phyloP scores from a whole-genome alignment of 2,113 vertebrate species.

The Trachemys scripta region DNA sequence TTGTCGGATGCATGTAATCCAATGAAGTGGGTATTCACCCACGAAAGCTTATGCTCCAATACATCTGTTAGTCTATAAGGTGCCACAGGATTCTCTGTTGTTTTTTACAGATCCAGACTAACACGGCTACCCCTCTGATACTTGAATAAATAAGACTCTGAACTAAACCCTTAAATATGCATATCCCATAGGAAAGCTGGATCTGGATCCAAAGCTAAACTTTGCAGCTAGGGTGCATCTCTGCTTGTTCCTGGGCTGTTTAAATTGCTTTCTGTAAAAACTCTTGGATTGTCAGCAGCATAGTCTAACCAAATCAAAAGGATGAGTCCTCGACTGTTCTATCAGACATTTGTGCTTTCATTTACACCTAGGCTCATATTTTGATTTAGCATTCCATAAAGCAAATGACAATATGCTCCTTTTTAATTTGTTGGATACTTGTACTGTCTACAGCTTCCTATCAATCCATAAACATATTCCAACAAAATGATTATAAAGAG shows the following conservation, averaged over 20 bases:
- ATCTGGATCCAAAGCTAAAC: neutral
- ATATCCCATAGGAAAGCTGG: neutral
- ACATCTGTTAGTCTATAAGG: no score
- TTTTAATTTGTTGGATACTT: neutral
- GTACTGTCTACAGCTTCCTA: neutral
- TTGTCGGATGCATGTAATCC: no score
- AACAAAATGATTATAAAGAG: neutral
- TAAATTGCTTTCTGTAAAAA: neutral
- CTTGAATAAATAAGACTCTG: neutral
- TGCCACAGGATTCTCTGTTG: no score
- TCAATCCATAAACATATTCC: neutral
- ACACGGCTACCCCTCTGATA: no score
- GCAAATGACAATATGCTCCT: neutral
- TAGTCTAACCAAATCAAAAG: neutral
- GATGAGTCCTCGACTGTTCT: neutral
- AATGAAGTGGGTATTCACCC: no score
- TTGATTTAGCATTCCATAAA: neutral
- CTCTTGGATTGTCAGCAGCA: neutral
- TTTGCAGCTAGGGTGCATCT: fast-evolving
- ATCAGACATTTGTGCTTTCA: neutral
- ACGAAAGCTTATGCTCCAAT: no score
- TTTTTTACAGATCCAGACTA: no score
- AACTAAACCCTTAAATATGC: neutral
- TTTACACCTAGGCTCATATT: neutral
- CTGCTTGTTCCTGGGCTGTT: neutral